A percentile compares a stretch with the other conserved stretches of the same genome.
Conservation (phyloP, 2,797 vertebrate genomes). For the Chelon labrosus region DNA sequence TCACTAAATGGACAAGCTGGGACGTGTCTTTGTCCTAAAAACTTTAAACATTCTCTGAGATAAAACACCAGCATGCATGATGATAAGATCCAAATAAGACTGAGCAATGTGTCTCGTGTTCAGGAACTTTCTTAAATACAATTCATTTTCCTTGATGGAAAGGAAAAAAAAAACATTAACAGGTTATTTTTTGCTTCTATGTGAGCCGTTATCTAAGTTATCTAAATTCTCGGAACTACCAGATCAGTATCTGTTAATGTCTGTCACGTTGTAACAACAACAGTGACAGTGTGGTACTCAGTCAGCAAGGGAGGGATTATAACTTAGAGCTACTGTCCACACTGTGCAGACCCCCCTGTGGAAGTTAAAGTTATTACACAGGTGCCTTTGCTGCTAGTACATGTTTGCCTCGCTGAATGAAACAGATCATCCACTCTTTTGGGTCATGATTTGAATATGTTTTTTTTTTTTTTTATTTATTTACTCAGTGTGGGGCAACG, state of each 20-base stretch:
- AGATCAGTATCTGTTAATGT: fast-evolving
- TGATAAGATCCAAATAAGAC: background rate
- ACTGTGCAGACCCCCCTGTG: background rate
- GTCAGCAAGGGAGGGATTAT: background rate
- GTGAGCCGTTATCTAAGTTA: background rate
- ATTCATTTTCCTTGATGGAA: background rate
- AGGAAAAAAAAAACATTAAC: background rate
- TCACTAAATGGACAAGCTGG: background rate
- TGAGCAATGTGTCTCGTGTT: fast-evolving
- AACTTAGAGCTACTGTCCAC: fast-evolving
- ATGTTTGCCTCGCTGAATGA: background rate
- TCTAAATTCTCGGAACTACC: background rate
- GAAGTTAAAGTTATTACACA: background rate
- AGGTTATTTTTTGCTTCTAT: fast-evolving
- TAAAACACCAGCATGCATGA: background rate
- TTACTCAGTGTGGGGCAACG: no score
- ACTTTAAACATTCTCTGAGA: background rate
- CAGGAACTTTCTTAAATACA: background rate
- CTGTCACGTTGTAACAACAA: background rate
- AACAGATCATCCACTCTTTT: no score
- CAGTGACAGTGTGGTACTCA: background rate
- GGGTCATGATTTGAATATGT: no score
- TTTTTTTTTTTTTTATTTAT: no score
- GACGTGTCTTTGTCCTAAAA: background rate
- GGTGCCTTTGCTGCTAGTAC: background rate